Base-by-base conservation (phyloP, 2,888 invertebrate genomes). In the Molanna angustata region DNA sequence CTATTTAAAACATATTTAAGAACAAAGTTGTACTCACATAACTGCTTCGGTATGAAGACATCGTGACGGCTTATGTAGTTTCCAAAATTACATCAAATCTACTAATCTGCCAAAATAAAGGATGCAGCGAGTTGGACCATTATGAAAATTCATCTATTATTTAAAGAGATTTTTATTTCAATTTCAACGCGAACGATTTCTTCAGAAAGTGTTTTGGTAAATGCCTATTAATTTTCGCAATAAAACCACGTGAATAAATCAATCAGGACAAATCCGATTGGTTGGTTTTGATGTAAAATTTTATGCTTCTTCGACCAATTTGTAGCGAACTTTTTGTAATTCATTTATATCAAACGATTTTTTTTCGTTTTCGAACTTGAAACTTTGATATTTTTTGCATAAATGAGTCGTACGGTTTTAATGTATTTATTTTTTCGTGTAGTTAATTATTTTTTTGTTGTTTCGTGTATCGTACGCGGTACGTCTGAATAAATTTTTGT, bases 21-120 rank as follows among this genome's bases (percentile, higher is more conserved):
- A 13, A 13, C 32, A 4, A 32, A 32, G 11, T 16, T 16, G 19
- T 49, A 49, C 49, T 49, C 43, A 49, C 49, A 39, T 49, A 49
- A 20, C 21, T 33, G n/a, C 49, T 49, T 21, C 49, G 42, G 21
- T 49, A 49, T 20, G 49, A 49, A 20, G 49, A 49, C 49, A 49
- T 49, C 32, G 19, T 32, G 40, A 33, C 41, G 6, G 21, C 6
- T 14, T 42, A 41, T 48, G 37, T 9, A 17, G 20, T 22, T 6
- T 49, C 7, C 42, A 49, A 49, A 42, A 49, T 46, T 18, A 35
- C 33, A 41, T 22, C 17, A 31, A 27, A 22, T 17, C 37, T 17
- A 37, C 9, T 17, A 37, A 37, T 13, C 27, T 31, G 31, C 16
- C 44, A 11, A 7, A 11, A 32, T 18, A 31, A 31, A 31, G 31